Evolutionary conservation across 1,140 invertebrate species (phyloP).

Genomic region (Musca vetustissima): DNA sequence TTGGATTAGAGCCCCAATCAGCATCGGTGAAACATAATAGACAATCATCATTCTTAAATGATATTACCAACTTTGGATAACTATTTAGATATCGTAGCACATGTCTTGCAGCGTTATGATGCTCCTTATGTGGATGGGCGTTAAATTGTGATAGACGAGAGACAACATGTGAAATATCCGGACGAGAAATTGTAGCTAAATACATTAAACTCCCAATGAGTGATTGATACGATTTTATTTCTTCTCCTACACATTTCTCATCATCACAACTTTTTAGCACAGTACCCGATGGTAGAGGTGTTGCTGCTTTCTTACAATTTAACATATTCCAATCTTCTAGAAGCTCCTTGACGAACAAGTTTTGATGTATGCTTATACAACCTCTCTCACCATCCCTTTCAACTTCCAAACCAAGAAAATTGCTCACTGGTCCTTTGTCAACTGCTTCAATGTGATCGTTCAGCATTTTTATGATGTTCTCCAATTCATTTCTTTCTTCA

Average conservation of each 20-base stretch:
- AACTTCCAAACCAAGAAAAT: background rate
- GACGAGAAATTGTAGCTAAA: constrained; percentile 14
- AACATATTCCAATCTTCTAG: background rate
- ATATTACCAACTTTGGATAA: too few species aligned
- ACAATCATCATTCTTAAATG: background rate
- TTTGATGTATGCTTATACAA: background rate
- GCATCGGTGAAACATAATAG: constrained; percentile 12
- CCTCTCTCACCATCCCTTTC: background rate
- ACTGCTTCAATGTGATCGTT: background rate
- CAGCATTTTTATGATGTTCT: background rate
- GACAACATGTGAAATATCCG: constrained; percentile 20
- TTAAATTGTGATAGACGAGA: constrained; percentile 11
- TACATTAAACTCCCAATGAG: constrained; percentile 25
- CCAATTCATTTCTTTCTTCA: background rate
- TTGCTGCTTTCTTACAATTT: constrained; percentile 12
- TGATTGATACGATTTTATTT: constrained; percentile 6
- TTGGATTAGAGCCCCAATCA: background rate
- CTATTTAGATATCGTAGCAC: constrained; percentile 14
- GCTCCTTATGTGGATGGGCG: constrained; percentile 4
- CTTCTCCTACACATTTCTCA: background rate
- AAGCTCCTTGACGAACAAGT: background rate
- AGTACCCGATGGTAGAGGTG: constrained; percentile 5
- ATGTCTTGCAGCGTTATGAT: constrained; percentile 20
- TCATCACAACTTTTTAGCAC: constrained; percentile 20
- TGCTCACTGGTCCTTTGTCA: background rate